Base-by-base conservation (phyloP, 1,140 invertebrate genomes). In the Amphibalanus amphitrite region DNA sequence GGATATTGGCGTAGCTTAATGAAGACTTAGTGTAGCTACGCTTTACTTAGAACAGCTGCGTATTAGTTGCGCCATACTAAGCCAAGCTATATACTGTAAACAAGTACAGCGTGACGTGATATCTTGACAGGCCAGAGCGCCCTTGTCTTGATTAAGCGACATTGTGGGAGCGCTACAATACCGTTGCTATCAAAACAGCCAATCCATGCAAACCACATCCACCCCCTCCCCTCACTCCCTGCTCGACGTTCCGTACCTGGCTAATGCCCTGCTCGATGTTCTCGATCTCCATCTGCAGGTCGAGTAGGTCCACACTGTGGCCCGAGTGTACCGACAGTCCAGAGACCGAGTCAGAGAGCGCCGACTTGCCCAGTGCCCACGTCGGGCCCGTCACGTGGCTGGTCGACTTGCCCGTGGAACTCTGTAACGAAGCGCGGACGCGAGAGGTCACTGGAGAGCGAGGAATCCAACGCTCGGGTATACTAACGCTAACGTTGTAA, bases 221-320 rank as follows among this genome's bases (percentile, higher is more conserved):
- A 15, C 33, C 33, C 33, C 15, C 4, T 38, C 33, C 33, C 33
- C 33, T n/a, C n/a, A n/a, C 33, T 4, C 15, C 33, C 33, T 38
- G 33, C 33, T 59, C 47, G 47, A 15, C 25, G 47, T 13, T 25
- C 26, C 64, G 6, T 65, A 26, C 64, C 64, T 65, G 64, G 26
- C 26, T 65, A 23, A 65, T 65, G 64, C 64, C 64, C 64, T 65
- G 64, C 64, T 65, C 64, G 64, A 65, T 65, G 26, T 65, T 65
- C 64, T 65, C 64, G 64, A 65, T 65, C 26, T 65, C 64, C 64
- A 65, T 4, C 26, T 65, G 64, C 64, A 65, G 26, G 64, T 65
- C 64, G 4, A 65, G 64, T 23, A 65, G 64, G 26, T 65, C 64
- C 64, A 65, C 23, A 65, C 64, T 65, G 64, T 26, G 64, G 3